phyloP scores from a whole-genome alignment of 2,888 invertebrate species.

The Calliopum simillimum region DNA sequence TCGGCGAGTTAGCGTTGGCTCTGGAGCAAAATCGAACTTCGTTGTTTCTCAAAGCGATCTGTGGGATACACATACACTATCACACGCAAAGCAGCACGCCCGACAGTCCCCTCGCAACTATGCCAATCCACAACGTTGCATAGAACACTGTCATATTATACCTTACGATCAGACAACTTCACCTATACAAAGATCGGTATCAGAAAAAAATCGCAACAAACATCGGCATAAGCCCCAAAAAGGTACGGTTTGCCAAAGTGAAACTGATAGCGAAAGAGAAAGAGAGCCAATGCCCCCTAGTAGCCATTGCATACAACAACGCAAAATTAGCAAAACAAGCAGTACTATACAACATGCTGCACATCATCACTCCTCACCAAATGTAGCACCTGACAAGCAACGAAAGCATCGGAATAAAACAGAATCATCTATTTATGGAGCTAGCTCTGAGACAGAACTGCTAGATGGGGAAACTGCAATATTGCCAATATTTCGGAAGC shows the following conservation, averaged over 20 bases:
- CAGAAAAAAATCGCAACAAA: slow-evolving; percentile 73
- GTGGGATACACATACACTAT: slow-evolving; percentile 76
- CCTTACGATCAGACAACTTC: slow-evolving; percentile 64
- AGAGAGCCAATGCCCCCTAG: slow-evolving; percentile 62
- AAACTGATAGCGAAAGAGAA: slow-evolving; percentile 69
- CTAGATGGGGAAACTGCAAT: slow-evolving; percentile 82
- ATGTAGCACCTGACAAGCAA: slow-evolving; percentile 70
- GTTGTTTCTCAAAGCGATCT: slow-evolving; percentile 76
- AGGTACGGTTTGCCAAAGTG: slow-evolving; percentile 70
- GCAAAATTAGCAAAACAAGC: slow-evolving; percentile 56
- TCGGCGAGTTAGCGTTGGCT: slow-evolving; percentile 64
- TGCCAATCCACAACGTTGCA: slow-evolving; percentile 64
- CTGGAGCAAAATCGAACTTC: slow-evolving; percentile 69
- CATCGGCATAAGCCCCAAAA: slow-evolving; percentile 69
- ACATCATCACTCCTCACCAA: slow-evolving; percentile 75
- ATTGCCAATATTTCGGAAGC: slow-evolving; percentile 90
- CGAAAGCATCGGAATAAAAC: slow-evolving; percentile 57
- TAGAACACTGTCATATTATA: slow-evolving; percentile 65
- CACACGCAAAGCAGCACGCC: slow-evolving; percentile 67
- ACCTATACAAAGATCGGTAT: slow-evolving; percentile 75
- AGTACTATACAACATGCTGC: slow-evolving; percentile 66
- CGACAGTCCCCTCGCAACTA: slow-evolving; percentile 67
- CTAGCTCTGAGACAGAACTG: slow-evolving; percentile 85
- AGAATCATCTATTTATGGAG: slow-evolving; percentile 74
- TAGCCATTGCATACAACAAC: slow-evolving; percentile 59